Evolutionary conservation across 64 coral and sea anemone species (phyloP).

Genomic region (Astreopora myriophthalma): DNA sequence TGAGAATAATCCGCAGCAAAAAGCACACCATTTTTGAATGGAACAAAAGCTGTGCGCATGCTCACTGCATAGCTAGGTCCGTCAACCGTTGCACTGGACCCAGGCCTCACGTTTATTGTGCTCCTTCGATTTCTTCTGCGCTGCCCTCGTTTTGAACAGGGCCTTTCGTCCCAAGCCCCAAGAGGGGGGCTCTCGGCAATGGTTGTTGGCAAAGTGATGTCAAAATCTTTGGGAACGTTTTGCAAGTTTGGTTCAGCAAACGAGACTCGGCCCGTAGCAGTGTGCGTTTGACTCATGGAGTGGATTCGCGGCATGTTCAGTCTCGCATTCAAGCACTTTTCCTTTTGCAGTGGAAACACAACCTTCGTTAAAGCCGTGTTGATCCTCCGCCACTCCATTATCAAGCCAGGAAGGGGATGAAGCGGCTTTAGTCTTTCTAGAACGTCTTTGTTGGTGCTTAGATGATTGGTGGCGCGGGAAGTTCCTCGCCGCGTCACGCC

Average conservation of each 20-base stretch:
- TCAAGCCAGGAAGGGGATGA: conserved; percentile 80
- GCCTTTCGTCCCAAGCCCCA: conserved; percentile 11
- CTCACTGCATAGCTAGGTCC: conserved; percentile 84
- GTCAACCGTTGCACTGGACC: neutral
- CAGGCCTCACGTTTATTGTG: neutral
- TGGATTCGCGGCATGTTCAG: conserved; percentile 84
- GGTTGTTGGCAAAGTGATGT: conserved; percentile 82
- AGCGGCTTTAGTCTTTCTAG: conserved; percentile 78
- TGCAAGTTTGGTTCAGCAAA: conserved; percentile 97
- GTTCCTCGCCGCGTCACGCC: conserved; percentile 61
- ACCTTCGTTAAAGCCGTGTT: conserved; percentile 90
- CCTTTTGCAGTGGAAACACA: conserved; percentile 86
- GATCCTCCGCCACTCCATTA: conserved; percentile 89
- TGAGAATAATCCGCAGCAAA: conserved; percentile 99
- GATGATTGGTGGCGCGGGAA: conserved; percentile 55
- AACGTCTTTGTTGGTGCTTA: conserved; percentile 93
- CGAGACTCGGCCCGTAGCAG: conserved; percentile 86
- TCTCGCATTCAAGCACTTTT: conserved; percentile 54
- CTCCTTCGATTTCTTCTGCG: conserved; percentile 25
- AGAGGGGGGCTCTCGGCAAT: conserved; percentile 86
- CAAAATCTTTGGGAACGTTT: conserved; percentile 95
- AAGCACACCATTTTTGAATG: conserved; percentile 76
- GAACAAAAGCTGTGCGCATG: conserved; percentile 95
- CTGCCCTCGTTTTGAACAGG: conserved; percentile 10
- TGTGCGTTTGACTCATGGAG: conserved; percentile 78